phyloP scores from a whole-genome alignment of 2,797 vertebrate genomes.

The Todus mexicanus region DNA sequence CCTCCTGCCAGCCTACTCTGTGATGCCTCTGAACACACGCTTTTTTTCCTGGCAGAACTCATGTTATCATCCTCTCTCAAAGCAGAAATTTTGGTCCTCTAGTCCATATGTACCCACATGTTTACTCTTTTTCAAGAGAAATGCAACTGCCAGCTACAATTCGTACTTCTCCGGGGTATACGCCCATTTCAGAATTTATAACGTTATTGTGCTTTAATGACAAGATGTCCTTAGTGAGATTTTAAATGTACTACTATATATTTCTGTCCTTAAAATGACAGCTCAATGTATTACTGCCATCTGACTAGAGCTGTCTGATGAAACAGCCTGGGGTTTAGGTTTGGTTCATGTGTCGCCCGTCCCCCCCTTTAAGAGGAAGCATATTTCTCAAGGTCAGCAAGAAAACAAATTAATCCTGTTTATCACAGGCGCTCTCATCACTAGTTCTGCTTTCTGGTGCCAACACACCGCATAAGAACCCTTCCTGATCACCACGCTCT shows the following conservation, averaged over 20 bases:
- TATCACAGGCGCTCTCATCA: background rate
- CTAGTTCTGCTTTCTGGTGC: background rate
- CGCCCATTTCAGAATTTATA: background rate
- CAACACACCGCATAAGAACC: background rate
- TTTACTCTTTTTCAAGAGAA: slow-evolving; percentile 18
- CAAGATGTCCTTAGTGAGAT: background rate
- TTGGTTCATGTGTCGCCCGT: background rate
- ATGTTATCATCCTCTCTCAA: background rate
- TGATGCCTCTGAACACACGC: background rate
- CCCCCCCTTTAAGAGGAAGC: background rate
- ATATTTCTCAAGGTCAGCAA: background rate
- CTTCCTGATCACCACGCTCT: background rate
- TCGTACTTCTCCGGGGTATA: background rate
- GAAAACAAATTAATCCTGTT: background rate
- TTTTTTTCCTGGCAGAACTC: background rate
- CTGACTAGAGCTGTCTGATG: background rate
- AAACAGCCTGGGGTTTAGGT: background rate
- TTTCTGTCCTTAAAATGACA: background rate
- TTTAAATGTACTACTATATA: background rate
- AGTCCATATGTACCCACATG: background rate
- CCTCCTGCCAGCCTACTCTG: background rate
- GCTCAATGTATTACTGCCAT: background rate
- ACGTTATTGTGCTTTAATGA: background rate
- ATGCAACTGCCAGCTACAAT: background rate
- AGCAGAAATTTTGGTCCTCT: background rate